Evolutionary conservation across 2,888 invertebrate genomes (phyloP).

Genomic region (Ellobium chinense): DNA sequence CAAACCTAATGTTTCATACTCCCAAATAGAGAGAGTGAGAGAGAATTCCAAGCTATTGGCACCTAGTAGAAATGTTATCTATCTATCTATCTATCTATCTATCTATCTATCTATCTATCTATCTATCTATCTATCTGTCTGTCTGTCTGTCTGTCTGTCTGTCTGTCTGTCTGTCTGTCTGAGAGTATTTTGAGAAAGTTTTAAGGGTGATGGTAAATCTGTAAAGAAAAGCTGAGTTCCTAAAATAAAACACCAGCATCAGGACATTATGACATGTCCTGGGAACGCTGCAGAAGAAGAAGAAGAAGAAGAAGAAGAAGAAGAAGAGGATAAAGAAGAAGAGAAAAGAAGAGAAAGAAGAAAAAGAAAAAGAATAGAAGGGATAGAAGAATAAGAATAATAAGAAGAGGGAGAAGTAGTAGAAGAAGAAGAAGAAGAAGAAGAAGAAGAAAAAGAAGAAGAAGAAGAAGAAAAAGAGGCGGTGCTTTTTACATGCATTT

Average conservation of each 20-base stretch:
- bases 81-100: conserved; percentile 1
- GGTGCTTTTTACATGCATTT: no score
- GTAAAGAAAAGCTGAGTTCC: no score
- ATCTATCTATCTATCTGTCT: not conserved
- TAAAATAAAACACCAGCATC: no score
- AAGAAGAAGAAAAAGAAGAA: not conserved
- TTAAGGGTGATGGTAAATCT: no score
- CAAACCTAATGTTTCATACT: no score
- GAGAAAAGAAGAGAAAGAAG: not conserved
- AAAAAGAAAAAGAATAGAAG: not conserved
- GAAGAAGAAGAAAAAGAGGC: not conserved
- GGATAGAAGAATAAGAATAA: not conserved
- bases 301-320: not conserved
- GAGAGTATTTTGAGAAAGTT: no score
- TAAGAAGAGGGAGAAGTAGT: not conserved
- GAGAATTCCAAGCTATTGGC: no score
- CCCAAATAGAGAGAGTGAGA: no score
- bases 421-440: not conserved
- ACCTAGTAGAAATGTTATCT: no score
- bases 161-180: not conserved
- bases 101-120: conserved; percentile 3
- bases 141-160: not conserved
- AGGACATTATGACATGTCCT: no score
- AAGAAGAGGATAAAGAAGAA: conserved; percentile 13
- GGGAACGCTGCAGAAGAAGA: not conserved